Evolutionary conservation across 2,888 invertebrate species (phyloP).

Genomic region (Polymixis lichenea): DNA sequence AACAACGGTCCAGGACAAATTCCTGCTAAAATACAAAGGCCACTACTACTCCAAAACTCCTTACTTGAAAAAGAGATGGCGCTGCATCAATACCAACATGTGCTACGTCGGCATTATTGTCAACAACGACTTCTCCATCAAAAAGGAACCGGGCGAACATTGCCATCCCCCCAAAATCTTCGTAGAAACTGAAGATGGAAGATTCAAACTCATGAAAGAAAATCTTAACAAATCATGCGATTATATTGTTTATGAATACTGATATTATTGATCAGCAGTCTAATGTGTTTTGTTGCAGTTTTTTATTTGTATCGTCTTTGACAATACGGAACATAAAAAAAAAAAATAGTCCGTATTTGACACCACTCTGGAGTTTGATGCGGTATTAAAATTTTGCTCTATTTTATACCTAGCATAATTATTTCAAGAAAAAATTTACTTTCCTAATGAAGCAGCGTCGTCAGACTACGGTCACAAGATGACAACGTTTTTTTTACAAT

Average conservation of each 20-base stretch:
- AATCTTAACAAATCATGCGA: conserved; percentile 53
- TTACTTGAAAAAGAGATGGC: conserved; percentile 75
- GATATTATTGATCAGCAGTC: conserved; percentile 25
- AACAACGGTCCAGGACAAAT: conserved; percentile 73
- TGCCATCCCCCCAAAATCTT: conserved; percentile 72
- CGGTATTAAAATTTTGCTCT: background rate
- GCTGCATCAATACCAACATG: conserved; percentile 78
- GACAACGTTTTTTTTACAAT: background rate
- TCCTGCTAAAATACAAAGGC: conserved; percentile 76
- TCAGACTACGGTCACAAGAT: background rate
- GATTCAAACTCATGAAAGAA: conserved; percentile 65
- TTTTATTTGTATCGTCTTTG: conserved; percentile 5
- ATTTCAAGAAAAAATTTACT: background rate
- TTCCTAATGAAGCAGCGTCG: background rate
- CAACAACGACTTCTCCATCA: conserved; percentile 70
- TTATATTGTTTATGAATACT: conserved; percentile 69
- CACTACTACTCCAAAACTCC: conserved; percentile 78
- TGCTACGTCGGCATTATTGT: conserved; percentile 74
- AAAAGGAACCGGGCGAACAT: conserved; percentile 73
- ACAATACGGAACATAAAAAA: background rate
- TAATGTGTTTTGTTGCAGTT: conserved; percentile 10
- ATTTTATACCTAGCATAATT: background rate
- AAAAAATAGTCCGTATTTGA: background rate
- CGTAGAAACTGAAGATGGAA: conserved; percentile 67
- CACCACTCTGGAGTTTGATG: background rate